phyloP scores from a whole-genome alignment of 2,113 vertebrate genomes.

The Malurus elegans region DNA sequence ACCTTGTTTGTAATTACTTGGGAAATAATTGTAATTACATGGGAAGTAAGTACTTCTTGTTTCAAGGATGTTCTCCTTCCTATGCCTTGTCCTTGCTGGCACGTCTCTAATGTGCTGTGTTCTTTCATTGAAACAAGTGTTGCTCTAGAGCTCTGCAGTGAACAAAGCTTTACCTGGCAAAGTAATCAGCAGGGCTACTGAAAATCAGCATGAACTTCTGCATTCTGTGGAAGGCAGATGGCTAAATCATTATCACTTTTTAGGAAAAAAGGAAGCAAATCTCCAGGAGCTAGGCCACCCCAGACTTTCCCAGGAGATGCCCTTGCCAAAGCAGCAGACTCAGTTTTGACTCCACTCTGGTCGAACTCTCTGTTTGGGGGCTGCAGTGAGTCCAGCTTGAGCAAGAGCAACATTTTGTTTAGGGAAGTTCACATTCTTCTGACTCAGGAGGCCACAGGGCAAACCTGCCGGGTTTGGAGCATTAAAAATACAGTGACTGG shows the following conservation, averaged over 20 bases:
- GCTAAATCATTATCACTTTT: neutral
- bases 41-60: neutral
- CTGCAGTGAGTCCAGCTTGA: rapidly evolving
- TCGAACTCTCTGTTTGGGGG: neutral
- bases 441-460: neutral
- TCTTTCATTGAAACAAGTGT: neutral
- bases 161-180: neutral
- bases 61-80: neutral
- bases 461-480: neutral
- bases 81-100: neutral
- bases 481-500: neutral
- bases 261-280: neutral
- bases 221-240: neutral
- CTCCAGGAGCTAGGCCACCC: neutral
- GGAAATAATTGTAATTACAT: neutral
- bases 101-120: neutral
- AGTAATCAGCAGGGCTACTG: neutral
- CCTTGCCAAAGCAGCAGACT: neutral
- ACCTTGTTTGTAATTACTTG: neutral
- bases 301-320: neutral
- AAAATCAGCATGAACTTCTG: neutral
- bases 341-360: neutral
- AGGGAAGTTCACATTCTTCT: neutral
- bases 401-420: neutral
- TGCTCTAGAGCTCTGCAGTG: neutral